phyloP scores from a whole-genome alignment of 2,797 vertebrate species.

The Scolopax bukidnonensis region DNA sequence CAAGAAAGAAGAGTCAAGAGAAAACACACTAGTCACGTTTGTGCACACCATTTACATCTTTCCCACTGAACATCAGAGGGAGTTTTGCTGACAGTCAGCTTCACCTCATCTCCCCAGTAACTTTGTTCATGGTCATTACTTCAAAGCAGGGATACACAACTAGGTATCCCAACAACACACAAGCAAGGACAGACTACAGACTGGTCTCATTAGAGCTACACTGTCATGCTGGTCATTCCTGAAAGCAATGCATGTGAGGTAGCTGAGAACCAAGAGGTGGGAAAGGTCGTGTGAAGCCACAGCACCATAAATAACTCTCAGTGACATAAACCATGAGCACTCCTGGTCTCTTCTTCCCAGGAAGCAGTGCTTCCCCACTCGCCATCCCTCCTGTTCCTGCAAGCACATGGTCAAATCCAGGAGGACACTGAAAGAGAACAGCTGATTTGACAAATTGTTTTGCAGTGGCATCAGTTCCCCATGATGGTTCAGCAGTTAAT shows the following conservation, averaged over 20 bases:
- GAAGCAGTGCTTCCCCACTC: neutral
- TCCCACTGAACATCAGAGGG: neutral
- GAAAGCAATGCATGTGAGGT: rapidly evolving
- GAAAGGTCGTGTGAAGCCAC: neutral
- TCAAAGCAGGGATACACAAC: neutral
- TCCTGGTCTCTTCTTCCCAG: neutral
- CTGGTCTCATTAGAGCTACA: neutral
- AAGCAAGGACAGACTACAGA: neutral
- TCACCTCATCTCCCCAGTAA: rapidly evolving
- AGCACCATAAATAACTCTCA: neutral
- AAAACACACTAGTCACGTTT: neutral
- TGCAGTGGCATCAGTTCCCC: neutral
- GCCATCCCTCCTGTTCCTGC: neutral
- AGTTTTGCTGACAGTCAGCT: neutral
- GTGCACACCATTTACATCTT: neutral
- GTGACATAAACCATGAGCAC: neutral
- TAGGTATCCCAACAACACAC: neutral
- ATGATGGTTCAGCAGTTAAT: neutral
- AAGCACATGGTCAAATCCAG: neutral
- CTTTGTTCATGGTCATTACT: neutral
- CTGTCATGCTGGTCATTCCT: neutral
- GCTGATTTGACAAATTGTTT: neutral
- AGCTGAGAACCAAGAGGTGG: neutral
- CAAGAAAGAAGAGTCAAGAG: neutral
- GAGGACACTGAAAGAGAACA: neutral